Evolutionary conservation across 2,113 vertebrate genomes (phyloP), one percentile per base, ranked within the genome.

Genomic region (Paramormyrops kingsleyae): DNA sequence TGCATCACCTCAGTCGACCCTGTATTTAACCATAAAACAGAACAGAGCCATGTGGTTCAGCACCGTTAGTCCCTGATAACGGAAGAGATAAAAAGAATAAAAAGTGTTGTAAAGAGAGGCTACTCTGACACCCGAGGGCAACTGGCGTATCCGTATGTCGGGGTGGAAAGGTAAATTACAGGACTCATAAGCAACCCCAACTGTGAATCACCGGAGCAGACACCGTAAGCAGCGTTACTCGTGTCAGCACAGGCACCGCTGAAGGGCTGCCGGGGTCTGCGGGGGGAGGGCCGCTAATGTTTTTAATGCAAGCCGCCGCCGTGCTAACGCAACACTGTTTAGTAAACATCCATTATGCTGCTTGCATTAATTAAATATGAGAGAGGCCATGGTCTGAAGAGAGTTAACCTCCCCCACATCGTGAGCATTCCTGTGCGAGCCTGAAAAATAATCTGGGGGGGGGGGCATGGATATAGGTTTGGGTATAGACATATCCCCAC

Each of bases 331-430:
- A 47, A n/a, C 39, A 12, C 17, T 84, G 83, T 84, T 44, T 84
- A 84, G 46, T 31, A 84, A 84, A 84, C 46, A 47, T 31, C n/a
- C 62, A 70, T 70, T 70, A 70, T 70, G 62, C 10, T 5, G 83
- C 83, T 47, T n/a, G 83, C 83, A 47, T 47, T 46, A 44, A 84
- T 84, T 84, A 84, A 84, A 84, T 44, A 44, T 70, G 62, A 70
- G n/a, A 27, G 59, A 31, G 62, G 62, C 62, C n/a, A 31, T 70
- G 27, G 62, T 70, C 62, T 70, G 27, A 70, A 13, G n/a, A 31
- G 62, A 70, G 27, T 31, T 4, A 15, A 31, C 62, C 62, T 31
- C 27, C 62, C 62, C n/a, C 62, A 31, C 62, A 31, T 70, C 62
- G 10, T 70, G 62, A 31, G 62, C 3, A 4, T 31, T 70, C 3